phyloP scores from a whole-genome alignment of 2,113 vertebrate genomes.

The Manacus vitellinus region DNA sequence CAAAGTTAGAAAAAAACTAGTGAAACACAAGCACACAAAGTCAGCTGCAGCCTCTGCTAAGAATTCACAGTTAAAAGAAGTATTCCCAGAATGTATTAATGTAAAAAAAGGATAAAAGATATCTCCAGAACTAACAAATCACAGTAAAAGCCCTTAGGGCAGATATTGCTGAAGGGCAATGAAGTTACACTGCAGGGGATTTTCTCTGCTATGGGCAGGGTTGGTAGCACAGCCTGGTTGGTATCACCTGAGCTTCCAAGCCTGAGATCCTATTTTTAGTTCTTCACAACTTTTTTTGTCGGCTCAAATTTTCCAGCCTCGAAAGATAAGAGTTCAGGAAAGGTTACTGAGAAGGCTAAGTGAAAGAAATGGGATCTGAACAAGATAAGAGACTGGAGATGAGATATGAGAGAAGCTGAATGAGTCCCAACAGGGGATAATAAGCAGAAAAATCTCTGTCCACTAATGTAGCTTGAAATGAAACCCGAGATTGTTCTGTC shows the following conservation, averaged over 20 bases:
- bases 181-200: background rate
- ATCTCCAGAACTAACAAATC: background rate
- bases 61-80: background rate
- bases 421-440: background rate
- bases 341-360: background rate
- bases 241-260: background rate
- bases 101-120: background rate
- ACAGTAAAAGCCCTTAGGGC: background rate
- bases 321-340: background rate
- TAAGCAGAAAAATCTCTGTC: background rate
- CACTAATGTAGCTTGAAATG: background rate
- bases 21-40: background rate
- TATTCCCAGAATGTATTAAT: background rate
- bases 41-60: background rate
- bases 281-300: background rate
- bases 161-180: background rate
- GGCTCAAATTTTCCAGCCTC: background rate
- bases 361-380: constrained; percentile 21
- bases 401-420: background rate
- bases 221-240: background rate
- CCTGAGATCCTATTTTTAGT: background rate
- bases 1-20: background rate
- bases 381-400: background rate
- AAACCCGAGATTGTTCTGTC: background rate
- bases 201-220: background rate